Evolutionary conservation across 2,113 vertebrate species (phyloP).

Genomic region (Dinomys branickii): DNA sequence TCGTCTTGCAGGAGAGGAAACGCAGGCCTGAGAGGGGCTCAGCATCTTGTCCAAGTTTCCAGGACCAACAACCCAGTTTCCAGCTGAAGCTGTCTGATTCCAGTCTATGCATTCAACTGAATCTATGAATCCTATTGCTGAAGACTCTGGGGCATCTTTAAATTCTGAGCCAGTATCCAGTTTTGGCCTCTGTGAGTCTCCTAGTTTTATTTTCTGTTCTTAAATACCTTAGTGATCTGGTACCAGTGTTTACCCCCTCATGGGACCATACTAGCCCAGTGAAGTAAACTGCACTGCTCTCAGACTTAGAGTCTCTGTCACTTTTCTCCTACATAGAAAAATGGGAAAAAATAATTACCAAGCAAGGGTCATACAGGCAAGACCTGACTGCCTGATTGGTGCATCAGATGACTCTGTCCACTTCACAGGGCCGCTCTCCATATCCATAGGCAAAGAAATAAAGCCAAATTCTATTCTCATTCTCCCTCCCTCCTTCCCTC

Average conservation of each 20-base stretch:
- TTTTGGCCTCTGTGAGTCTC: background rate
- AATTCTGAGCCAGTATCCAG: background rate
- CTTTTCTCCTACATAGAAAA: background rate
- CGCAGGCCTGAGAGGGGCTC: background rate
- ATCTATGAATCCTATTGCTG: background rate
- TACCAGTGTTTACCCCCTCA: background rate
- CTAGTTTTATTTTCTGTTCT: background rate
- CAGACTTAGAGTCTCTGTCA: background rate
- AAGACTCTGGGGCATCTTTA: background rate
- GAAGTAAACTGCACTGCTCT: background rate
- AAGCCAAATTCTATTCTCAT: background rate
- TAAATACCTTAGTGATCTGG: too few species aligned
- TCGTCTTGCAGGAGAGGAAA: background rate
- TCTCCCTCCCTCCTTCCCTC: background rate
- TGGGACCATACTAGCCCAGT: accelerated
- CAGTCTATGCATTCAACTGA: accelerated
- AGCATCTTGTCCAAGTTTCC: background rate
- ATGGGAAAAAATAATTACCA: background rate
- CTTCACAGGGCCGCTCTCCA: background rate
- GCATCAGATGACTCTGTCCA: background rate
- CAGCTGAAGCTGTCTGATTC: background rate
- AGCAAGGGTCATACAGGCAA: background rate
- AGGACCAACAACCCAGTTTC: background rate
- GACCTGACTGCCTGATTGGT: background rate
- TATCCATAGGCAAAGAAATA: background rate